phyloP scores from a whole-genome alignment of 2,113 vertebrate species.

The Zosterops hypoxanthus region DNA sequence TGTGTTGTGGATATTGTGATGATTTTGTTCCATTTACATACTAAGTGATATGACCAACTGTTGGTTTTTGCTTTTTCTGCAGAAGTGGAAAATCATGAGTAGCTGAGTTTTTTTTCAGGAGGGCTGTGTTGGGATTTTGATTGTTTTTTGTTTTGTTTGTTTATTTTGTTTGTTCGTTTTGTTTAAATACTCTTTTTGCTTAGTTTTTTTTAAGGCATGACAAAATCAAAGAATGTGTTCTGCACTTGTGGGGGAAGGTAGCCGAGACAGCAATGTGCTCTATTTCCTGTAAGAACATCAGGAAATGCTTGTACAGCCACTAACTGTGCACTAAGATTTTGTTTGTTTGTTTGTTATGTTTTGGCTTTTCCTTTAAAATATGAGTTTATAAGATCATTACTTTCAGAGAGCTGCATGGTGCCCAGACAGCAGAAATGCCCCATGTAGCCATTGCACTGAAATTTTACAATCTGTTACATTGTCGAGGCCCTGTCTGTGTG shows the following conservation, averaged over 20 bases:
- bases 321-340: not conserved
- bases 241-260: not conserved
- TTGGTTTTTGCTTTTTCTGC: not conserved
- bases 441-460: fast-evolving
- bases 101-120: not conserved
- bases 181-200: not conserved
- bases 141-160: no score
- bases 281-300: slow-evolving; percentile 6
- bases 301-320: not conserved
- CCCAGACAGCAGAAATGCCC: not conserved
- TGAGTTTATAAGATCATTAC: not conserved
- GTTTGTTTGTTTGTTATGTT: not conserved
- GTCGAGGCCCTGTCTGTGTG: not conserved
- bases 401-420: not conserved
- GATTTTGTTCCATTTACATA: not conserved
- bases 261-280: not conserved
- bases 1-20: not conserved
- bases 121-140: not conserved
- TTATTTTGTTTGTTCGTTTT: not conserved
- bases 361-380: not conserved
- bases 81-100: no score
- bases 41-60: not conserved
- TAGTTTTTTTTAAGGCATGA: not conserved
- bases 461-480: not conserved
- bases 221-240: not conserved